Conservation (phyloP, 92 coral and sea anemone species). For the Phenganax subtilis region DNA sequence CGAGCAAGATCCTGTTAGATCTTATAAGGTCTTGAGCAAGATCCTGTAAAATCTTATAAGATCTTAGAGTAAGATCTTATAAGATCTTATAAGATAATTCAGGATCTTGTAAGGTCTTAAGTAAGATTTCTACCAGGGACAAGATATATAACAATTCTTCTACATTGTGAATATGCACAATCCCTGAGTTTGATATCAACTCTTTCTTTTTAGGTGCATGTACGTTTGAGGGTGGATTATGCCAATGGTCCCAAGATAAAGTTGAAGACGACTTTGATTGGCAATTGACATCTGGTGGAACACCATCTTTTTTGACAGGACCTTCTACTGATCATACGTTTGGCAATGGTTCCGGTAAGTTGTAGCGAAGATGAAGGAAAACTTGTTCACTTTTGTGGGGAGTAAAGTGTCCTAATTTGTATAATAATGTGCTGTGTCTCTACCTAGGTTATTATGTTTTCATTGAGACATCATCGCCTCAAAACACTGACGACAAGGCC, state of each 20-base stretch:
- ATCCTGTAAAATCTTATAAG: no score
- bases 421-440: neutral
- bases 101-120: no score
- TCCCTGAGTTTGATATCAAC: no score
- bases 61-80: no score
- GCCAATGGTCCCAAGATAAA: conserved; percentile 75
- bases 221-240: conserved; percentile 81
- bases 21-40: no score
- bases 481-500: conserved; percentile 65
- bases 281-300: conserved; percentile 72
- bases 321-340: conserved; percentile 90
- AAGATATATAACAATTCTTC: neutral
- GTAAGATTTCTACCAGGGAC: no score
- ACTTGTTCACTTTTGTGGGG: neutral
- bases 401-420: neutral
- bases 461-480: conserved; percentile 88
- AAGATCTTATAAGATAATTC: no score
- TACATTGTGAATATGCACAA: neutral
- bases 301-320: conserved; percentile 67
- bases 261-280: conserved; percentile 88
- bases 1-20: no score
- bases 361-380: neutral
- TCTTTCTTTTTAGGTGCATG: conserved; percentile 64
- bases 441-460: conserved; percentile 59
- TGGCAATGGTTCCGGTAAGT: conserved; percentile 59